Evolutionary conservation across 1,140 invertebrate species (phyloP), one percentile per base, ranked within the genome.

Genomic region (Eurosta solidaginis): DNA sequence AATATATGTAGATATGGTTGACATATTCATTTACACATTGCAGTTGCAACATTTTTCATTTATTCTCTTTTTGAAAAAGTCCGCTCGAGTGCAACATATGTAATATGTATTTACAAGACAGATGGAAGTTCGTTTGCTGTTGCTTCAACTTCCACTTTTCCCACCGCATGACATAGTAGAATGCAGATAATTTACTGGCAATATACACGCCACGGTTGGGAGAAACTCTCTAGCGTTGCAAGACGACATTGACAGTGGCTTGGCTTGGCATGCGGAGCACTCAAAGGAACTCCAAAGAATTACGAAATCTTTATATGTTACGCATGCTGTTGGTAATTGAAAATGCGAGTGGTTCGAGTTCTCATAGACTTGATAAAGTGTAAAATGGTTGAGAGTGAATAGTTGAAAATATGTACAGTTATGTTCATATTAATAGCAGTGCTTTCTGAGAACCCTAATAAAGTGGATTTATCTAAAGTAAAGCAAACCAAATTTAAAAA

Each of bases 281-380:
- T 20, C 36, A 5, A 42, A 68, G 59, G 59, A 68, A 68, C 36
- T 33, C 36, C 59, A 29, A 68, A 40, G 59, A 68, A 68, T 68
- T 40, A 68, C 59, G 33, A 20, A 68, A 20, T 36, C 27, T 40
- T 40, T 29, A 33, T 40, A 40, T n/a, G n/a, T n/a, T n/a, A n/a
- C n/a, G n/a, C n/a, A n/a, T n/a, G n/a, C n/a, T n/a, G 29, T 68
- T 68, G 59, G 17, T 68, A 36, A 68, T 68, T 68, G 59, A 68
- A 68, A 68, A 40, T 68, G 59, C 59, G 59, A 68, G 33, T 68
- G 33, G 33, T 14, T 68, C 33, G 29, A 40, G 40, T 42, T 36
- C 59, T 40, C 59, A 68, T 40, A 68, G 33, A 40, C 3, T n/a
- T n/a, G n/a, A n/a, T n/a, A n/a, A 68, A 68, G 40, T 40, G 59